Evolutionary conservation across 2,113 vertebrate genomes (phyloP), one percentile per base, ranked within the genome.

Genomic region (Brachyhypopomus gauderio): DNA sequence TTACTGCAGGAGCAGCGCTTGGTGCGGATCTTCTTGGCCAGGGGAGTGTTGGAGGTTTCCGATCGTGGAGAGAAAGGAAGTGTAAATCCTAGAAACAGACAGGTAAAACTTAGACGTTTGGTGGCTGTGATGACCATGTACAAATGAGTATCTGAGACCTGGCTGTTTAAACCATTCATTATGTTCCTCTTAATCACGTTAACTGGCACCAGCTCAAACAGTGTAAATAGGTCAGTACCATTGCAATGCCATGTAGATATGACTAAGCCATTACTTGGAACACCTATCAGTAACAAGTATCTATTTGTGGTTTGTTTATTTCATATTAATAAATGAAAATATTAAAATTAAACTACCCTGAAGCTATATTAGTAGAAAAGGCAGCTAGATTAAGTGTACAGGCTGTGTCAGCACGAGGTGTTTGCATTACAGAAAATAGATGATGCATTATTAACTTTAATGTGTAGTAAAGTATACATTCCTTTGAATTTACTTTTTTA

Each of bases 1-100:
- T 91, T 96, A 90, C 90, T 95, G 84, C 97, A 98, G 81, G 97
- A 98, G 72, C 97, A 98, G 70, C 97, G 91, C 66, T 97, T 98
- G 76, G 87, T 91, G 86, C 97, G 92, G 75, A 91, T 78, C 19
- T 45, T 87, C 19, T 67, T 88, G 41, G 82, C 91, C 7, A 3
- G 77, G 2, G 36, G 11, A 36, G 70, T 70, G 78, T 78, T 19
- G 0, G 82, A 55, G 58, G 7, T 0, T 79, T 90, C 82, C 41
- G 66, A 67, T 2, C 75, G 69, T 4, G 88, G 85, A 1, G 78
- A 78, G 3, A 89, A 73, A 0, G 92, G 89, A 0, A 91, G 91
- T 85, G 93, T 92, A 78, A 80, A 86, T 85, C 95, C 95, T 97
- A 64, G 6, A 79, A 80, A 71, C 78, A 69, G 63, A 11, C 41